Evolutionary conservation across 2,888 invertebrate genomes (phyloP).

Genomic region (Plebejus melissa): DNA sequence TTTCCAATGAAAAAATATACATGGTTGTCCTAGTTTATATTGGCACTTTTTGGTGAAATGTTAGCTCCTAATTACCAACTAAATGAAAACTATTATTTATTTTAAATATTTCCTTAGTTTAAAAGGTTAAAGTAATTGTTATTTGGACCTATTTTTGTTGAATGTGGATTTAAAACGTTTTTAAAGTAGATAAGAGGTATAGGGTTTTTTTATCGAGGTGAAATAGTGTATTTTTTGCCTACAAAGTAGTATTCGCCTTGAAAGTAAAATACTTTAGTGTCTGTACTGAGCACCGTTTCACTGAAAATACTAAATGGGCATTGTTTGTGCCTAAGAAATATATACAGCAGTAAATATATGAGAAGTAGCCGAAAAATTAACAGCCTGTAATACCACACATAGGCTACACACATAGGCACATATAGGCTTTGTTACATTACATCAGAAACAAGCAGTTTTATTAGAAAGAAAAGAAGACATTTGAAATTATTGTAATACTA

Average conservation of each 20-base stretch:
- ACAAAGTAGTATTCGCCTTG: neutral
- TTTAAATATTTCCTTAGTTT: neutral
- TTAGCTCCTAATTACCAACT: neutral
- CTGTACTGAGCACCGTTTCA: slow-evolving; percentile 1
- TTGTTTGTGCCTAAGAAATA: neutral
- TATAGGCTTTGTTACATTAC: neutral
- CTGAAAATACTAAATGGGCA: neutral
- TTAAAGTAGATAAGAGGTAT: neutral
- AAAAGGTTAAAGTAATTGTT: neutral
- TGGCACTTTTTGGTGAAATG: neutral
- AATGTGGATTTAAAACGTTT: neutral
- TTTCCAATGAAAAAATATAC: neutral
- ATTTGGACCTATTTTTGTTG: neutral
- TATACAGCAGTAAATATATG: neutral
- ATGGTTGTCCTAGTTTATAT: neutral
- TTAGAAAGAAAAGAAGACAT: neutral
- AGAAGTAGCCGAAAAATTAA: neutral
- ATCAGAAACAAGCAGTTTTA: neutral
- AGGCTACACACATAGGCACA: too few species aligned
- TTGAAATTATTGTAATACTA: slow-evolving; percentile 3
- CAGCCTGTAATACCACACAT: too few species aligned
- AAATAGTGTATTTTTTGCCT: neutral
- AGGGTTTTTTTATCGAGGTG: neutral
- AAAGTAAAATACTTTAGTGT: neutral
- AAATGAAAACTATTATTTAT: neutral